Conservation (phyloP, 2,797 vertebrate species). For the Chlorospingus flavigularis region DNA sequence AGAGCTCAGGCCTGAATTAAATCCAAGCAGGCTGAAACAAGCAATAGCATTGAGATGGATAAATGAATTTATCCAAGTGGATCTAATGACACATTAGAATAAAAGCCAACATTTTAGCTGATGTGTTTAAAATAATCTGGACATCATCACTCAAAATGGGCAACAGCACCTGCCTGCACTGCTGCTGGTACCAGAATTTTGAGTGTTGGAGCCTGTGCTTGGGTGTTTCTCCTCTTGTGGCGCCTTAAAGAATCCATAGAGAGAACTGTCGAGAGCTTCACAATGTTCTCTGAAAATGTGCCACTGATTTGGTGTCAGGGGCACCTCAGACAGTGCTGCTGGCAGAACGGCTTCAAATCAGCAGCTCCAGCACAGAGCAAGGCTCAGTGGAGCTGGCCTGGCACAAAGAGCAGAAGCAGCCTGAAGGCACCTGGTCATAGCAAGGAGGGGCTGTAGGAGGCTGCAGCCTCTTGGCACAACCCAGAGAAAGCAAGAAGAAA, state of each 20-base stretch:
- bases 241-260: not conserved
- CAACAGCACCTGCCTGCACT: not conserved
- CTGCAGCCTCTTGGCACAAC: not conserved
- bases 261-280: not conserved
- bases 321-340: not conserved
- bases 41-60: not conserved
- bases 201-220: not conserved
- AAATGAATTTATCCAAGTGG: not conserved
- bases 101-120: not conserved
- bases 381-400: not conserved
- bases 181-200: not conserved
- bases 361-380: not conserved
- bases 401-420: not conserved
- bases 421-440: not conserved
- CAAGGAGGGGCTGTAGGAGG: not conserved
- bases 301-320: not conserved
- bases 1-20: conserved; percentile 8
- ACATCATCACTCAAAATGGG: not conserved
- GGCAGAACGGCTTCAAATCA: not conserved
- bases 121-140: conserved; percentile 25
- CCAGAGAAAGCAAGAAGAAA: not conserved
- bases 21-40: conserved; percentile 17
- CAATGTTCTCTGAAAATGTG: not conserved
- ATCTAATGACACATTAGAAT: not conserved
- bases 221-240: not conserved